Evolutionary conservation across 2,888 invertebrate species (phyloP), one percentile per base, ranked within the genome.

Genomic region (Cerceris ruficornis): DNA sequence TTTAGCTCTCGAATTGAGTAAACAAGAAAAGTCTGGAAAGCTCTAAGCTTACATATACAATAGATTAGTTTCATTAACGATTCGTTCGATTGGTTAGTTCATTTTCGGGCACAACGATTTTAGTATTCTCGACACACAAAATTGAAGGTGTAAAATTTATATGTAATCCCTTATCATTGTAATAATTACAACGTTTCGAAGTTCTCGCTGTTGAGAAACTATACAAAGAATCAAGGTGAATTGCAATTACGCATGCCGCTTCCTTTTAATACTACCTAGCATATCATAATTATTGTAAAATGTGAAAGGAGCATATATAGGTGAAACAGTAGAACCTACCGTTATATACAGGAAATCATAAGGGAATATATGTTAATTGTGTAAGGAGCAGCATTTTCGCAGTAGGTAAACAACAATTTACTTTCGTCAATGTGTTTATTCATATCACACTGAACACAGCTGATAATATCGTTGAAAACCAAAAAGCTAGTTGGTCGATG

Each of bases 1-100:
- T 88, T 93, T 95, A 50, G 96, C 96, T 0, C 93, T 96, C 65
- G 95, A 95, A 76, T 93, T 96, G 75, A 96, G 96, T 86, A 94
- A 93, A 88, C 92, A 91, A 65, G 94, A 94, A 66, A 92, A 89
- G 54, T 85, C 87, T 17, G 87, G 86, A 13, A 87, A 89, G 43
- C 82, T 85, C 39, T 83, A 73, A 80, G 54, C n/a, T 69, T 62
- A 28, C 28, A 28, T 28, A 17, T 46, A 66, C 52, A 9, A 13
- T 57, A 73, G 39, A 46, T 60, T 43, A 57, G 7, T 62, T 67
- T 52, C 39, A 28, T 17, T 59, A 60, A 59, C 11, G 8, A 61
- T 66, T 75, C 50, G 41, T 79, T 61, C 46, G 17, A 41, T 72
- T 65, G 61, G 50, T 52, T 58, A 72, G 46, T 9, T 43, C 61